A percentile compares a stretch with the other conserved stretches of the same genome.
These are phyloP conservation scores for Timema podura DNA, from an alignment of 2,888 invertebrate species.

Conservation along the genomic window DNA sequence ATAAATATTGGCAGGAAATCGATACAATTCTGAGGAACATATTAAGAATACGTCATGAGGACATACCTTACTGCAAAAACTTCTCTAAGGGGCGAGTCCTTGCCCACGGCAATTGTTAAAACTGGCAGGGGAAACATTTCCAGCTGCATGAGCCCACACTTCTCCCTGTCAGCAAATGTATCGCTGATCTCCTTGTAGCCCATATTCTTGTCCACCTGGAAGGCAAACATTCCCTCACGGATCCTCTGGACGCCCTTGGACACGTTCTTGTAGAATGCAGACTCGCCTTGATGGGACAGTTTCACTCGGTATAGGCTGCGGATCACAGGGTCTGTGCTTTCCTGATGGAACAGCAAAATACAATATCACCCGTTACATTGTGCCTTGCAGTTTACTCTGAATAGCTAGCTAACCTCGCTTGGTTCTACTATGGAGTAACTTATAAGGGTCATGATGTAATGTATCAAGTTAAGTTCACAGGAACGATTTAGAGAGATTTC, in stretches of 20 bases:
- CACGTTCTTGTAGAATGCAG: slow-evolving; percentile 54
- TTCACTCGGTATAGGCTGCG: slow-evolving; percentile 60
- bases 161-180: slow-evolving; percentile 28
- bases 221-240: slow-evolving; percentile 55
- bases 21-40: too few species aligned
- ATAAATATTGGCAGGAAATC: too few species aligned
- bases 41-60: not conserved
- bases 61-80: slow-evolving; percentile 26
- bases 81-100: slow-evolving; percentile 56
- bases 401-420: too few species aligned
- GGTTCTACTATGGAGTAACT: too few species aligned
- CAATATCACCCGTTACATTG: too few species aligned
- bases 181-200: slow-evolving; percentile 31
- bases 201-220: slow-evolving; percentile 42
- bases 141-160: slow-evolving; percentile 29
- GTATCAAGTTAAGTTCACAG: too few species aligned
- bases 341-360: slow-evolving; percentile 44
- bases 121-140: slow-evolving; percentile 56
- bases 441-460: too few species aligned
- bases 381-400: too few species aligned
- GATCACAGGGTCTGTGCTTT: slow-evolving; percentile 59
- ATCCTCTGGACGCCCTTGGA: slow-evolving; percentile 56
- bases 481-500: too few species aligned
- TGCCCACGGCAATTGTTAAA: slow-evolving; percentile 52
- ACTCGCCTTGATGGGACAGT: slow-evolving; percentile 57